Evolutionary conservation across 2,113 vertebrate species (phyloP).

Genomic region (Pelvicachromis taeniatus): DNA sequence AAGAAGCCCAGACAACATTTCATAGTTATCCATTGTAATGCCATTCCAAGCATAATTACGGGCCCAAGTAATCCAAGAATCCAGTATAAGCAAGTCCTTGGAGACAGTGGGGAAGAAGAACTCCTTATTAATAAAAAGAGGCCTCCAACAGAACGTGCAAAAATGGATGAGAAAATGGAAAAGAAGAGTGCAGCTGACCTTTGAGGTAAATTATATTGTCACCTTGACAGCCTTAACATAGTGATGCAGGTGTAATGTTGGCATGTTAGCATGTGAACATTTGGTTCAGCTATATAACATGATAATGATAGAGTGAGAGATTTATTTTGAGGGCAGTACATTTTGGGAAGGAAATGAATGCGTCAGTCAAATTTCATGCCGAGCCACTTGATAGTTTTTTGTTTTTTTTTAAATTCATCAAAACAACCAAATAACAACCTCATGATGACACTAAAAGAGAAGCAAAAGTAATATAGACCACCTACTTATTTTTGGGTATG

Average conservation of each 20-base stretch:
- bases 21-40: neutral
- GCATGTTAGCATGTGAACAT: neutral
- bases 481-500: neutral
- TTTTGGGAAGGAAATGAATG: neutral
- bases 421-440: neutral
- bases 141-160: neutral
- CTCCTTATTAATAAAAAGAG: neutral
- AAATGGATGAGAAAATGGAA: neutral
- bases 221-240: neutral
- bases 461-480: neutral
- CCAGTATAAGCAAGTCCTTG: neutral
- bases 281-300: neutral
- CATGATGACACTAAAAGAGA: neutral
- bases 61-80: too few species aligned
- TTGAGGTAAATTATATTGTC: neutral
- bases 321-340: neutral
- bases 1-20: neutral
- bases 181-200: neutral
- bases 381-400: neutral
- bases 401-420: rapidly evolving
- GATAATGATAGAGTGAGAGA: neutral
- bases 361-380: neutral
- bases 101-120: neutral
- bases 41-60: neutral
- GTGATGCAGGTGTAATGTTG: neutral